Base-by-base conservation (phyloP, 2,113 vertebrate genomes). In the Rhinoderma darwinii region DNA sequence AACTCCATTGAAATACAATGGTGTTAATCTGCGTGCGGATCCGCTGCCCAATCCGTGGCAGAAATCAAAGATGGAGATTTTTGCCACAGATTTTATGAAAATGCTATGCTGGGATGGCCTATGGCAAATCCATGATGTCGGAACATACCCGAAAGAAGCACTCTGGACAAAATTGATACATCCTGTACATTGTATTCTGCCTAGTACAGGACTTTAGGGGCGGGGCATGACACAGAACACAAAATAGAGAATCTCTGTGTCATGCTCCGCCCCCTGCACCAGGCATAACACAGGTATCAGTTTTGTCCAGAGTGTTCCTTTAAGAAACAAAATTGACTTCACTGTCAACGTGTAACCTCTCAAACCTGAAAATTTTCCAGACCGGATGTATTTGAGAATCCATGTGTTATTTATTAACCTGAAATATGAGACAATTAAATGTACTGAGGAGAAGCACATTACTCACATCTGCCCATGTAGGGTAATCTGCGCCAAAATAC, bases 391-490 rank as follows among this genome's bases (percentile, higher is more conserved):
- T 74, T 3, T 74, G 72, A 74, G 3, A 27, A 27, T 17, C 39
- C 73, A 47, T 47, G 9, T 43, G 37, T 74, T 74, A 43, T n/a
- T 74, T 74, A 74, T 74, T 74, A 74, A 74, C 37, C 20, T 70
- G 63, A 37, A 70, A 74, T 74, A 43, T 12, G 72, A 74, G 72
- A 74, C 22, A 25, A 74, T 43, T 74, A 37, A 37, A 37, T 39
- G 18, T 70, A 70, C 12, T 11, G 37, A 39, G 32, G 70, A 73
- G 37, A 41, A 2, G 12, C 6, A 25, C 37, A 73, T 39, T 73
- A 73, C 72, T 74, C 37, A 74, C 1, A 10, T 37, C 37, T 43
- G 22, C 9, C 12, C 39, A 14, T 43, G 39, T n/a, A 74, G 37
- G 18, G 39, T 47, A 15, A 27, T 44, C 73, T 75, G 41, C 25